Base-by-base conservation (phyloP, 2,113 vertebrate genomes). In the Rattus rattus region DNA sequence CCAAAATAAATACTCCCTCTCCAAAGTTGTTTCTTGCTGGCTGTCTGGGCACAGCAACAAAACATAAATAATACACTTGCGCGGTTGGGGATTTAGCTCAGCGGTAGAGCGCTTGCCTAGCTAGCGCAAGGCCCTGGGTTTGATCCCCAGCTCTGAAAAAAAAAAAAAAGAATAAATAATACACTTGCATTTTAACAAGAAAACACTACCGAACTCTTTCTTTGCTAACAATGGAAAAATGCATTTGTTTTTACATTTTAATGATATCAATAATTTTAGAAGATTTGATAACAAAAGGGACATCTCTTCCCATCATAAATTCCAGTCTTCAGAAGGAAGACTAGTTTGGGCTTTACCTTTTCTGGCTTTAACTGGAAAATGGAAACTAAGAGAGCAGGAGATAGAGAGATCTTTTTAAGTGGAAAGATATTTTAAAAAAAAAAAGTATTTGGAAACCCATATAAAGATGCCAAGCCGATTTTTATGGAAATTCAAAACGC, bases 381-480 rank as follows among this genome's bases (percentile, higher is more conserved):
- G 54, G 70, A 95, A 84, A 83, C 49, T 76, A 33, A 49, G 72
- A 65, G 20, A 8, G 49, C 2, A 24, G 52, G 77, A 95, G 7
- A 67, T 90, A 63, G 24, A n/a, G 22, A 88, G 24, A 91, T 61
- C 13, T 59, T 89, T 70, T 94, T 79, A 67, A 89, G 36, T 87
- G 7, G 67, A 96, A 81, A 97, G 61, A 93, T 22, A 91, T 17
- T 20, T 26, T n/a, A 7, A 13, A 67, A 47, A 47, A 95, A 43
- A 94, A 33, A 95, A 49, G 43, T 72, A 91, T 87, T 90, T 93
- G 39, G 72, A 95, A 67, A 3, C 89, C 86, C 80, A 20, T 52
- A 89, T 92, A 93, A 94, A 93, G 91, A 95, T 28, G 79, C 63
- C 30, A 90, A 92, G 20, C 67, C 94, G 43, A 59, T 65, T 94